phyloP scores from a whole-genome alignment of 1,140 invertebrate species.

The Microvelia longipes region DNA sequence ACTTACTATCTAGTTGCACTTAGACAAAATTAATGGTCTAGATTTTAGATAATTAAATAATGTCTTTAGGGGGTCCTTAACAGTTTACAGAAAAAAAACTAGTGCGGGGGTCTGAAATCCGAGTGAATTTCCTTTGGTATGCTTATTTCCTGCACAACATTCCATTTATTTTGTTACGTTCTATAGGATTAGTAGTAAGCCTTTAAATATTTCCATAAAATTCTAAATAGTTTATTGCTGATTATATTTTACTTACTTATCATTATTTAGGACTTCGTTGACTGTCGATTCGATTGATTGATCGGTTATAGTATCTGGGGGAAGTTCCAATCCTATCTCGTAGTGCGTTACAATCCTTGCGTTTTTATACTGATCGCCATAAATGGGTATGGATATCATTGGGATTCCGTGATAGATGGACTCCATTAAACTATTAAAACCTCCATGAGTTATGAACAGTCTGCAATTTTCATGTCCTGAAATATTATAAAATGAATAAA shows the following conservation, averaged over 20 bases:
- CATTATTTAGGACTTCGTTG: conserved; percentile 17
- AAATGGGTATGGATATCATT: conserved; percentile 33
- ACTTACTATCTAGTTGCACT: too few relatives aligned
- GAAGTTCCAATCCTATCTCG: conserved; percentile 12
- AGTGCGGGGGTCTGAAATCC: too few relatives aligned
- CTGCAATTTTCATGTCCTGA: conserved; percentile 30
- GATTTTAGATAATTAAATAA: too few relatives aligned
- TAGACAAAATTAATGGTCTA: too few relatives aligned
- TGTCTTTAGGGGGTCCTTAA: too few relatives aligned
- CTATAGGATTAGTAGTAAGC: too few relatives aligned
- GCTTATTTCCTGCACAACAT: too few relatives aligned
- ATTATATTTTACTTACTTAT: neutral
- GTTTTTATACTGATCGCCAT: conserved; percentile 35
- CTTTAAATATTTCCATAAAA: too few relatives aligned
- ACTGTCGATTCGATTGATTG: conserved; percentile 14
- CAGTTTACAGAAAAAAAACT: too few relatives aligned
- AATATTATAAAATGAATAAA: conserved; percentile 6
- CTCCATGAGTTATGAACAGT: conserved; percentile 35
- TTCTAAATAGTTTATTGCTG: too few relatives aligned
- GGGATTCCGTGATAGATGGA: conserved; percentile 35
- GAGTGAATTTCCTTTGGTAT: too few relatives aligned
- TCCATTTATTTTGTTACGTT: too few relatives aligned
- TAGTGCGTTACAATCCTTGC: conserved; percentile 19
- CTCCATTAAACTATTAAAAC: conserved; percentile 33
- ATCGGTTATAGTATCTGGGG: conserved; percentile 14